Conservation (phyloP, 2,888 invertebrate species). For the Bembecia ichneumoniformis region DNA sequence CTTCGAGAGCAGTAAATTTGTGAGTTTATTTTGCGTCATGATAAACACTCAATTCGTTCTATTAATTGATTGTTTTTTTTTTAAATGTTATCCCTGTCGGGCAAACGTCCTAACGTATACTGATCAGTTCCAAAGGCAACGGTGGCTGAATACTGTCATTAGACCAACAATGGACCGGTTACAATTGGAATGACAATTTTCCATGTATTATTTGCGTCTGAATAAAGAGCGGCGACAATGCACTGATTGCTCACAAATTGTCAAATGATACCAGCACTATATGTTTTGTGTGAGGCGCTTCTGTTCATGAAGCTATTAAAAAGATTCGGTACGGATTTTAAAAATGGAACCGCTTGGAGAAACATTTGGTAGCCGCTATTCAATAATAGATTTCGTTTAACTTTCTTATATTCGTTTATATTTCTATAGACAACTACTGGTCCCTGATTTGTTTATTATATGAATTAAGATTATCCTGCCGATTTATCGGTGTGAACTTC, state of each 20-base stretch:
- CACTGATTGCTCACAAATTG: slow-evolving; percentile 72
- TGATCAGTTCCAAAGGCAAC: slow-evolving; percentile 51
- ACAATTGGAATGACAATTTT: slow-evolving; percentile 70
- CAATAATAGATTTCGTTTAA: too few species aligned
- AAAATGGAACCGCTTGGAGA: slow-evolving; percentile 2
- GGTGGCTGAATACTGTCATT: slow-evolving; percentile 64
- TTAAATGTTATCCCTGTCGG: slow-evolving; percentile 17
- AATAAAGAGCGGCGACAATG: slow-evolving; percentile 72
- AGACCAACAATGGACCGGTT: slow-evolving; percentile 56
- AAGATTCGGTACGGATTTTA: slow-evolving; percentile 15
- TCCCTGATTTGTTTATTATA: not conserved
- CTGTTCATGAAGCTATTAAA: slow-evolving; percentile 52
- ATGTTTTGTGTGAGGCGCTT: slow-evolving; percentile 64
- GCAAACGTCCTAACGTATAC: slow-evolving; percentile 39
- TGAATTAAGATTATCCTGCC: not conserved
- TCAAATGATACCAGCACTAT: slow-evolving; percentile 64
- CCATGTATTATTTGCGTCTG: slow-evolving; percentile 69
- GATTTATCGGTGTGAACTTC: not conserved
- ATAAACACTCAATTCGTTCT: too few species aligned
- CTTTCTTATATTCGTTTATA: too few species aligned
- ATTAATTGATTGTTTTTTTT: too few species aligned
- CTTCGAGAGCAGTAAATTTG: too few species aligned
- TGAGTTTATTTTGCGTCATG: too few species aligned
- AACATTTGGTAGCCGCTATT: not conserved
- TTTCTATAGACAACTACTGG: too few species aligned